These are phyloP conservation scores for Leptopterna dolabrata DNA, from an alignment of 2,888 invertebrate species.

Conservation along the genomic window DNA sequence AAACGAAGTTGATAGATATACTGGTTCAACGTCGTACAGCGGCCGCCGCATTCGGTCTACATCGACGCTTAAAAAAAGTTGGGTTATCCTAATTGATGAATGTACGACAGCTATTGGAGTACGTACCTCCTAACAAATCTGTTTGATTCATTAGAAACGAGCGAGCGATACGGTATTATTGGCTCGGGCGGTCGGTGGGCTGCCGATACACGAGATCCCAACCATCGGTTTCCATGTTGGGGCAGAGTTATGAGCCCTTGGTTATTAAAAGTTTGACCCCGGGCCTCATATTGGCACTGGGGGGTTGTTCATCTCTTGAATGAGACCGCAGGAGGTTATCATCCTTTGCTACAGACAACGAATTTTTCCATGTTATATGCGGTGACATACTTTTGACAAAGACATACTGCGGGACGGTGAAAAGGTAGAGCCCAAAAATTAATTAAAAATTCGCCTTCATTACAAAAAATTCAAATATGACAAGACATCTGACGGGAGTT, in stretches of 20 bases:
- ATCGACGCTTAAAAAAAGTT: not conserved
- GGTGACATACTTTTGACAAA: too few species aligned
- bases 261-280: not conserved
- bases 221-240: not conserved
- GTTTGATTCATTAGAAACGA: not conserved
- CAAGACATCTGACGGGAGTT: too few species aligned
- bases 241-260: not conserved
- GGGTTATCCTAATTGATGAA: not conserved
- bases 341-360: too few species aligned
- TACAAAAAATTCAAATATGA: too few species aligned
- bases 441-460: too few species aligned
- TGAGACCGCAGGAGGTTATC: too few species aligned
- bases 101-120: not conserved
- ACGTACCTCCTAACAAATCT: not conserved
- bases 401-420: too few species aligned
- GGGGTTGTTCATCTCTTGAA: not conserved
- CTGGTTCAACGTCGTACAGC: too few species aligned
- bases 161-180: not conserved
- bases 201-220: not conserved
- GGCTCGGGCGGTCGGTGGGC: not conserved
- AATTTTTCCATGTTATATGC: too few species aligned
- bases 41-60: not conserved
- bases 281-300: not conserved
- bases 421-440: too few species aligned
- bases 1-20: too few species aligned